Evolutionary conservation across 2,888 invertebrate species (phyloP), one percentile per base, ranked within the genome.

Genomic region (Platerodrilus igneus): DNA sequence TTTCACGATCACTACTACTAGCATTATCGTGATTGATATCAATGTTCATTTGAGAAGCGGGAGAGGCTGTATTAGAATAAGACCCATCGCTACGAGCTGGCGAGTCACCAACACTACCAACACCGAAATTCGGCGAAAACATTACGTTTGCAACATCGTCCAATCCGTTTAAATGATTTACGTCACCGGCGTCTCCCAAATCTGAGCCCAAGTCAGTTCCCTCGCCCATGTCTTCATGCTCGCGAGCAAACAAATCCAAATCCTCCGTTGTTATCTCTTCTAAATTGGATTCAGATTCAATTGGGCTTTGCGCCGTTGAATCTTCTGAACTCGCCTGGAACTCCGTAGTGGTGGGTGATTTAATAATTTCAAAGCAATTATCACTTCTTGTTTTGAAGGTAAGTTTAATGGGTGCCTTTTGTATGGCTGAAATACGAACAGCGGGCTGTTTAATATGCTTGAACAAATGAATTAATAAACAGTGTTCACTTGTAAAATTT

Each of bases 371-470:
- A 44, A 67, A 68, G 33, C 53, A 60, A 50, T 63, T 61, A 13
- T 58, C 60, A 18, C 50, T 55, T 25, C 44, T 56, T 35, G 53
- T 62, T 48, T 68, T 76, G 67, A 63, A 69, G 18, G 72, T 77
- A 66, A 59, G 57, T 45, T 60, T 66, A 11, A 68, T 50, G 2
- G 77, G 75, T 47, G 72, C 72, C 60, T 73, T 68, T 55, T 68
- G 71, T 52, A 70, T 60, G 1, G 64, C 65, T 56, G 68, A 66
- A 46, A 77, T 50, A 25, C 70, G 60, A 37, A 78, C 64, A 1
- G 61, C 64, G 26, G 78, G 78, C 53, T 76, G 68, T 4, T 72
- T 73, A 26, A 78, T 73, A 68, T 78, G 78, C 34, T 70, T 68
- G 18, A 75, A 65, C 7, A 78, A 64, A 59, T 78, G 78, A 8